Evolutionary conservation across 2,888 invertebrate species (phyloP).

Genomic region (Mycogona germanica): DNA sequence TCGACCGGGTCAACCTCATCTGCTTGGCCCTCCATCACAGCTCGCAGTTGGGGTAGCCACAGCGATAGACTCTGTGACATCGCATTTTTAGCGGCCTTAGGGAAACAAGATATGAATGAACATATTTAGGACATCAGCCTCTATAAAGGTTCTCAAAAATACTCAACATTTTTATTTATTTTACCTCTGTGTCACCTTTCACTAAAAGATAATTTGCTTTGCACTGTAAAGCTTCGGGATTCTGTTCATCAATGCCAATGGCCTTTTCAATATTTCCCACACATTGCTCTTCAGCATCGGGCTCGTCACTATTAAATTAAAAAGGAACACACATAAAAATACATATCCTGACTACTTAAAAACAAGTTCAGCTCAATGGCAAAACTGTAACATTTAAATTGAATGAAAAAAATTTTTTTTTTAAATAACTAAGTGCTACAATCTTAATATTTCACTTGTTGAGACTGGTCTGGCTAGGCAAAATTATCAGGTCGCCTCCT

Average conservation of each 20-base stretch:
- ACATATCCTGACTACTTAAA: no score
- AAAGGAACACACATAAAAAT: neutral
- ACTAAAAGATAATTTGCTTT: constrained; percentile 34
- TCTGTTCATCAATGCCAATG: constrained; percentile 31
- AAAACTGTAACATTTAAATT: no score
- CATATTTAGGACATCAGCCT: neutral
- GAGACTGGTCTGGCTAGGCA: no score
- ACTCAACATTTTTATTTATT: constrained; percentile 4
- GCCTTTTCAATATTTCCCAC: constrained; percentile 32
- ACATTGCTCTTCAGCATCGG: constrained; percentile 35
- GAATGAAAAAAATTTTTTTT: no score
- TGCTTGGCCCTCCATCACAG: constrained; percentile 23
- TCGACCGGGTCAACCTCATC: constrained; percentile 29
- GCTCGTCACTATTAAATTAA: constrained; percentile 30
- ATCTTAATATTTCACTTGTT: no score
- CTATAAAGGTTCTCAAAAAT: neutral
- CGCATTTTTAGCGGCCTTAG: constrained; percentile 29
- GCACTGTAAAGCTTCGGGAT: constrained; percentile 36
- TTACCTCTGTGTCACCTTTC: constrained; percentile 32
- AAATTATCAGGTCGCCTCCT: no score
- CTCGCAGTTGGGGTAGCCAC: constrained; percentile 33
- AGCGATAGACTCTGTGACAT: constrained; percentile 34
- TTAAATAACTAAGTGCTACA: no score
- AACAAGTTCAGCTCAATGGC: no score
- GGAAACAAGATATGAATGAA: constrained; percentile 6